Evolutionary conservation across 2,797 vertebrate genomes (phyloP).

Genomic region (Myioborus melanocephalus): DNA sequence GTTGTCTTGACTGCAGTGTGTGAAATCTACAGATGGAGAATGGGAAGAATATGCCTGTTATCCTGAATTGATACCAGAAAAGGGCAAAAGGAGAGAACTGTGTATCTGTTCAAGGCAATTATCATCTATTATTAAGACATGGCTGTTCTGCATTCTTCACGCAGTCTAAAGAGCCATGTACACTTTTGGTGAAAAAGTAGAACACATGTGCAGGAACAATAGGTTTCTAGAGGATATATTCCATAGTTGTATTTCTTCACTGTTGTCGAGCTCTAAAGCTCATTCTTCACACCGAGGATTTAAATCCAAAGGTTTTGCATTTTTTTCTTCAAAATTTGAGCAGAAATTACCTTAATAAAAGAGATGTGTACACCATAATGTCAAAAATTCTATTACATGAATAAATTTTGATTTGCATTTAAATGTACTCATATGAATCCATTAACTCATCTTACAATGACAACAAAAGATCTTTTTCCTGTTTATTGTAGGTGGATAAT

Average conservation of each 20-base stretch:
- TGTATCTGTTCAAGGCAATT: neutral
- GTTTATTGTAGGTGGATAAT: neutral
- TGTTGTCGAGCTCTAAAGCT: neutral
- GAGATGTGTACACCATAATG: neutral
- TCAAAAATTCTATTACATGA: neutral
- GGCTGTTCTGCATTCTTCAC: neutral
- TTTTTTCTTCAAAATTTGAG: neutral
- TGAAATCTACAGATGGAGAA: neutral
- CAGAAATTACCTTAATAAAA: neutral
- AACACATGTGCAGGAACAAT: neutral
- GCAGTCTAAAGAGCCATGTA: neutral
- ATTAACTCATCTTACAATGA: neutral
- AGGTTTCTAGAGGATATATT: neutral
- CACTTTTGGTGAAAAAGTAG: neutral
- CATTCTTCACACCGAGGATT: neutral
- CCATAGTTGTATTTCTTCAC: neutral
- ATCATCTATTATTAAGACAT: neutral
- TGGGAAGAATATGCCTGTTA: neutral
- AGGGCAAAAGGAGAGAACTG: neutral
- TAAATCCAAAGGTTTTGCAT: neutral
- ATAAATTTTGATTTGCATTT: constrained; percentile 22
- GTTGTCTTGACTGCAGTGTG: neutral
- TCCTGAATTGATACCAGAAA: neutral
- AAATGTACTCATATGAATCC: neutral
- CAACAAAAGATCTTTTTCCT: neutral